Conservation (phyloP, 2,888 invertebrate genomes). For the Lithophane semibrunnea region DNA sequence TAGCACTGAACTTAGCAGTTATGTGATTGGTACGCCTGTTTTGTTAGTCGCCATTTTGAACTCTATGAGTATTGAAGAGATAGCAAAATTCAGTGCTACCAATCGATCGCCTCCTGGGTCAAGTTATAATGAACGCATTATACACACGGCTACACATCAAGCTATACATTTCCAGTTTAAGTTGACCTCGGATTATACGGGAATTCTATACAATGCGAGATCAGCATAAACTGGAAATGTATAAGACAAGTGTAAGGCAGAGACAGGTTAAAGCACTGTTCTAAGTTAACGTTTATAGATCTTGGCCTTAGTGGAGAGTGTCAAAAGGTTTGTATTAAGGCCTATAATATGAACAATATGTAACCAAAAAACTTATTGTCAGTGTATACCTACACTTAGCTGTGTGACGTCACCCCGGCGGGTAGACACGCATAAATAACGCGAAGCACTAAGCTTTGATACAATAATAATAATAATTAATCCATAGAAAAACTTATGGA, state of each 20-base stretch:
- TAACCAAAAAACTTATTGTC: slow-evolving; percentile 17
- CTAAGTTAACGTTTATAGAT: not conserved
- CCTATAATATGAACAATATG: slow-evolving; percentile 44
- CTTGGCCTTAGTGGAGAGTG: not conserved
- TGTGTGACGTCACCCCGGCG: slow-evolving; percentile 5
- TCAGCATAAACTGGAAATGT: no score
- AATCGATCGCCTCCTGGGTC: no score
- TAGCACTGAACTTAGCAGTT: no score
- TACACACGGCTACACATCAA: no score
- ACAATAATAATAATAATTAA: slow-evolving; percentile 68
- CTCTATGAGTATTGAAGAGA: no score
- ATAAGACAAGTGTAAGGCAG: not conserved
- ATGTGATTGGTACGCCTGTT: no score
- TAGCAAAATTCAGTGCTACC: no score
- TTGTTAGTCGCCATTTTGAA: no score
- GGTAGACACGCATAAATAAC: slow-evolving; percentile 62
- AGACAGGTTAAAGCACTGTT: not conserved
- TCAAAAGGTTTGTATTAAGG: not conserved
- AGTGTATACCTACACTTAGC: slow-evolving; percentile 31
- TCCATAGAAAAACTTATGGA: slow-evolving; percentile 66
- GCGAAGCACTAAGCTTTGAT: slow-evolving; percentile 76
- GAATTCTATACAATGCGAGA: no score
- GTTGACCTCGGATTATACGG: no score
- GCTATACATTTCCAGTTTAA: no score
- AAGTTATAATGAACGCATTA: no score